A percentile compares a stretch with the other conserved stretches of the same genome.
Evolutionary conservation across 2,113 vertebrate genomes (phyloP).

Genomic region (Hoplias malabaricus): DNA sequence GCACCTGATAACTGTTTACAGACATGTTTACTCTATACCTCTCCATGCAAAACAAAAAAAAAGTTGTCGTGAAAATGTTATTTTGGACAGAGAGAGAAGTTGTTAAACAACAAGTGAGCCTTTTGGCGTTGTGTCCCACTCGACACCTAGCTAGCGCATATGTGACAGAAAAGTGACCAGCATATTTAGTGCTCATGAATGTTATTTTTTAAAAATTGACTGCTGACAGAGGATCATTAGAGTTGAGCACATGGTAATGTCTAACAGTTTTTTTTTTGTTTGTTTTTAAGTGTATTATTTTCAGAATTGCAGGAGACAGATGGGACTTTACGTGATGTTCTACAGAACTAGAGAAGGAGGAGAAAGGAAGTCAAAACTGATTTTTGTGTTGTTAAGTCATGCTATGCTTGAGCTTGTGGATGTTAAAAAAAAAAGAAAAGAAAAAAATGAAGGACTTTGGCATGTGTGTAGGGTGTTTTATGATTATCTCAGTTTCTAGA

Average conservation of each 20-base stretch:
- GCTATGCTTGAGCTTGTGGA: conserved; percentile 55
- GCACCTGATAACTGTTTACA: conserved; percentile 19
- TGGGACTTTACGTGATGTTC: conserved; percentile 15
- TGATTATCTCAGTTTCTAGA: conserved; percentile 52
- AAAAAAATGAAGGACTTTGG: conserved; percentile 46
- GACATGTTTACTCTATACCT: conserved; percentile 7
- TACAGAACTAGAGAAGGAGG: conserved; percentile 12
- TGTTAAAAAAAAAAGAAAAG: conserved; percentile 56
- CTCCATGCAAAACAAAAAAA: neutral
- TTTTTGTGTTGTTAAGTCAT: conserved; percentile 51
- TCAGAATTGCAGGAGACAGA: neutral
- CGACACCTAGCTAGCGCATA: too few species aligned
- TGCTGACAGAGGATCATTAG: conserved; percentile 14
- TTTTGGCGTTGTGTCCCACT: conserved; percentile 39
- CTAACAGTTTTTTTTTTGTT: neutral
- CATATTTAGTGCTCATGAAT: conserved; percentile 20
- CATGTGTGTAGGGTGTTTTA: conserved; percentile 52
- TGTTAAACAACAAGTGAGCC: conserved; percentile 44
- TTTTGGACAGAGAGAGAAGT: conserved; percentile 24
- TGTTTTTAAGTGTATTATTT: conserved; percentile 16
- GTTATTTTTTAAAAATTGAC: conserved; percentile 44
- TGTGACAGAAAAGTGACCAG: neutral
- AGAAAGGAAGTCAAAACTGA: conserved; percentile 42
- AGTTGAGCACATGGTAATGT: neutral
- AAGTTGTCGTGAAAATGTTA: neutral